Evolutionary conservation across 2,888 invertebrate species (phyloP).

Genomic region (Napeogenes sylphis): DNA sequence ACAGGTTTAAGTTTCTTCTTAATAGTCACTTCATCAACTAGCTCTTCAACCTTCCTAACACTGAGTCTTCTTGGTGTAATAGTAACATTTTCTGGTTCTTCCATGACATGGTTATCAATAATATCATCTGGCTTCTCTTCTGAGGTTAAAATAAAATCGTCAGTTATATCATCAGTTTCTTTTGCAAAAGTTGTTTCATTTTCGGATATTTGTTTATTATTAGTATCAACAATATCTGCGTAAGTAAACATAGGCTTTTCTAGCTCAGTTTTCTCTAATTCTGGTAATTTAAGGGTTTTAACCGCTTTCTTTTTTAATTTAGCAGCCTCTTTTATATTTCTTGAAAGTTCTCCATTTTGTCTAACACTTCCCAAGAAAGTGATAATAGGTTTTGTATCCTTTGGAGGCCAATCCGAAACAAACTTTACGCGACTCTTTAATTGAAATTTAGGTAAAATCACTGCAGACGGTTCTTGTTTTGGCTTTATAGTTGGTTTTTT

Average conservation of each 20-base stretch:
- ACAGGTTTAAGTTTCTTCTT: conserved; percentile 85
- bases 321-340: conserved; percentile 83
- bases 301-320: conserved; percentile 79
- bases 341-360: conserved; percentile 82
- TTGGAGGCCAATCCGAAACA: conserved; percentile 80
- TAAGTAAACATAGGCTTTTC: conserved; percentile 76
- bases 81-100: conserved; percentile 62
- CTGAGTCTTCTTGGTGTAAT: conserved; percentile 62
- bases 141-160: too few relatives aligned
- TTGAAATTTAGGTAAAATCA: conserved; percentile 81
- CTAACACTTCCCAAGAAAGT: conserved; percentile 76
- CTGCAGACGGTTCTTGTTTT: conserved; percentile 60
- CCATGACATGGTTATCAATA: conserved; percentile 18
- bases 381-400: conserved; percentile 70
- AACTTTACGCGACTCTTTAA: conserved; percentile 84
- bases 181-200: conserved; percentile 32
- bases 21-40: conserved; percentile 81
- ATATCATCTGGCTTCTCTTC: not conserved
- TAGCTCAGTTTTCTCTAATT: conserved; percentile 74
- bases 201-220: conserved; percentile 39
- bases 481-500: conserved; percentile 77
- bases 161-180: conserved; percentile 1
- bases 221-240: conserved; percentile 65
- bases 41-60: conserved; percentile 72
- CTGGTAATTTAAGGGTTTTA: conserved; percentile 76